Base-by-base conservation (phyloP, 2,797 vertebrate genomes). In the Lycodopsis pacificus region DNA sequence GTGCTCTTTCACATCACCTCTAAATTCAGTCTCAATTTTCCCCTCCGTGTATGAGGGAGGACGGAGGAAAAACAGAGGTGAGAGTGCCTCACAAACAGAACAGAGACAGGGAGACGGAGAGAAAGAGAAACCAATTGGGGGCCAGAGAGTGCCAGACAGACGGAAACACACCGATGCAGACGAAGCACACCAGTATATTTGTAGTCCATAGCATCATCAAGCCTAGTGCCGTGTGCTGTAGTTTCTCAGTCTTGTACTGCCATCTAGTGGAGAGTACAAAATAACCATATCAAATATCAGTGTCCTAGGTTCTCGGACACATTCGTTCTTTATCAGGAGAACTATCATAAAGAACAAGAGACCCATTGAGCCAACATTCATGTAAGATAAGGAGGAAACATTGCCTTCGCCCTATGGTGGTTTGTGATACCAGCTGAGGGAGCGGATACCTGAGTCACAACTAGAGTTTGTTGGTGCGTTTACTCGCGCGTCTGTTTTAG, bases 191-290 rank as follows among this genome's bases (percentile, higher is more conserved):
- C 44, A 5, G 30, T 32, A 32, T 32, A 32, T 32, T 7, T 34
- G 11, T 38, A 83, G 40, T 2, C 30, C 12, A 38, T 59, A 56
- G 19, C 62, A 49, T 40, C 62, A 61, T 38, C 32, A 10, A 3
- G 17, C 40, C 20, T 11, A n/a, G 17, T 48, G 32, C 32, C 51
- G 57, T 20, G 17, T 48, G 32, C 32, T 56, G 57, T 20, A 8
- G 13, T 77, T 69, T 27, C 27, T 51, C 44, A 66, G 77, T 76
- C 77, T 67, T 74, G 3, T 69, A 82, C 77, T 88, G 91, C 86
- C 91, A 86, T 81, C 91, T 88, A 76, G 82, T 86, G 91, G 70
- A 1, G 4, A 6, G 10, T 25, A 54, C 22, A 27, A 54, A 54
- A 22, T 14, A 57, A 30, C 6, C 25, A 14, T 2, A 0, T 57